Base-by-base conservation (phyloP, 2,113 vertebrate genomes). In the Xenopus laevis region DNA sequence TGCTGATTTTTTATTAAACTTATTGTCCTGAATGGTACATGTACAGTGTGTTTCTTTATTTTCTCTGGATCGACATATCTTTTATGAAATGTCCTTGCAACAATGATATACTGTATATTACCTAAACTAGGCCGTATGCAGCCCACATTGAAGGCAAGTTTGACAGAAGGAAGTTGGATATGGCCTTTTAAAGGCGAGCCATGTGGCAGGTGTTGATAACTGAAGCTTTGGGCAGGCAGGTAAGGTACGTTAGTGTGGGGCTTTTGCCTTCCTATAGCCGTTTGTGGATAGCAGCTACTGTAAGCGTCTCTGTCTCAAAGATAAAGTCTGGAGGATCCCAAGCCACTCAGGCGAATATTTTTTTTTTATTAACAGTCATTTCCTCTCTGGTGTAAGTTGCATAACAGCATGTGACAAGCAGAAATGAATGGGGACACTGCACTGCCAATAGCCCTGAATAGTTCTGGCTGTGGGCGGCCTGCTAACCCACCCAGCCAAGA, bases 401-500 rank as follows among this genome's bases (percentile, higher is more conserved):
- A 91, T 89, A 91, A 93, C 89, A 91, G 89, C 88, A 90, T 90
- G 89, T 92, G 91, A 93, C 90, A 89, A 90, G 89, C 87, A 90
- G 86, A 90, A 93, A 91, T 90, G 87, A 90, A 92, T 88, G 89
- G 89, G 87, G 88, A 87, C 86, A 87, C 86, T 86, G 85, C 89
- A 90, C 88, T 89, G 89, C 87, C 89, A 89, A 90, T 76, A 76
- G 60, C 86, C 81, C 81, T 87, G 83, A 93, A 91, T 93, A 85
- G 85, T 82, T 81, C 86, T 87, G 85, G 88, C 89, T 91, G 89
- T 90, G 89, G 87, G 88, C 91, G 90, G 90, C 90, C 89, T 88
- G 85, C 84, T 84, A 84, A 82, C 91, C 87, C 89, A 89, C 91
- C 87, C 89, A 90, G 93, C 94, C 95, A 95, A 95, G 95, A 98